Evolutionary conservation across 1,140 invertebrate species (phyloP).

Genomic region (Drosophila busckii): DNA sequence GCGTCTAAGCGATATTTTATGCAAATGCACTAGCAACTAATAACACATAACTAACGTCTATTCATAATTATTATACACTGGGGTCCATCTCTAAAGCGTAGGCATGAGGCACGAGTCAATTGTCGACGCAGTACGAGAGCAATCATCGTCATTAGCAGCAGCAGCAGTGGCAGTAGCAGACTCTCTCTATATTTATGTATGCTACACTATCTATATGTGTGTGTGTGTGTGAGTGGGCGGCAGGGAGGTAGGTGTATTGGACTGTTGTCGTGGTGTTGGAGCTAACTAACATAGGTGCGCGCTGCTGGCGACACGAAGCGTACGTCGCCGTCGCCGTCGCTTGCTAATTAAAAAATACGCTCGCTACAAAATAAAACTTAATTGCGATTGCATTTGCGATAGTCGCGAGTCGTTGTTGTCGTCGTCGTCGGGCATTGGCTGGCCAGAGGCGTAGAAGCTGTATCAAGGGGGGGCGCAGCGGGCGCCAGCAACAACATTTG

Average conservation of each 20-base stretch:
- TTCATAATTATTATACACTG: no score
- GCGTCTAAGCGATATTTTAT: no score
- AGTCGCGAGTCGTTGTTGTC: conserved; percentile 19
- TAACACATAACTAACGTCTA: no score
- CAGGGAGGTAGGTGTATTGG: conserved; percentile 13
- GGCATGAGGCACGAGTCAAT: conserved; percentile 7
- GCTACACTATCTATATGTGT: no score
- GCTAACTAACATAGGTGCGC: no score
- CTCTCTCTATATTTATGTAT: no score
- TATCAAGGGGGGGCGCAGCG: conserved; percentile 30
- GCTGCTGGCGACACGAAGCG: conserved; percentile 41
- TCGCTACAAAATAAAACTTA: conserved; percentile 75
- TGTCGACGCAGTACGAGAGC: conserved; percentile 33
- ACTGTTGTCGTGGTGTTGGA: no score
- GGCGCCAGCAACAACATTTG: conserved; percentile 26
- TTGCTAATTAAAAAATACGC: conserved; percentile 73
- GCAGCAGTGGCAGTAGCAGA: conserved; percentile 1
- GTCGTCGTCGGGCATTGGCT: conserved; percentile 41
- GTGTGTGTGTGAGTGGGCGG: no score
- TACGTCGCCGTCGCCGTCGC: conserved; percentile 47
- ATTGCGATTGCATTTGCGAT: conserved; percentile 74
- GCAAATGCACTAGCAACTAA: no score
- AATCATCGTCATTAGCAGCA: conserved; percentile 71
- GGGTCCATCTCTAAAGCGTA: conserved; percentile 18
- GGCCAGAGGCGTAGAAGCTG: conserved; percentile 20